Evolutionary conservation across 2,113 vertebrate genomes (phyloP), one percentile per base, ranked within the genome.

Genomic region (Naja naja): DNA sequence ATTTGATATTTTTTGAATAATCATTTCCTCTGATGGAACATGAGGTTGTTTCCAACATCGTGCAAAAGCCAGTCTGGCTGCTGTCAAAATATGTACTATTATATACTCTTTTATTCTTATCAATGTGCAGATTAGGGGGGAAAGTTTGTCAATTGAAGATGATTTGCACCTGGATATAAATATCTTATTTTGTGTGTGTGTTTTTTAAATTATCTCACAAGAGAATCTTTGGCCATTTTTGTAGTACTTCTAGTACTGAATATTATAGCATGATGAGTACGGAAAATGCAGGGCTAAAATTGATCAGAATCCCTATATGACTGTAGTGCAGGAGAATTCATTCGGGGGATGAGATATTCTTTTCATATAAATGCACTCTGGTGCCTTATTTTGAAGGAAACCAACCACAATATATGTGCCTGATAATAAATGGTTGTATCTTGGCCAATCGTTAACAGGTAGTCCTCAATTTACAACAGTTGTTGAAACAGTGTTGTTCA

Each of bases 391-490:
- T 0, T 94, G 10, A 90, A 95, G 69, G 88, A 93, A 96, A 3
- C 94, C 92, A 58, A 95, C 96, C 97, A 96, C 96, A 5, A 95
- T 96, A 94, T 96, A 96, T 95, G 93, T 96, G 96, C 93, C 95
- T 95, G 8, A 95, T 4, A 91, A 96, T 97, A 97, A 95, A 94
- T 0, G 52, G 52, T 1, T 1, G 64, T 69, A n/a, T n/a, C 12
- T 69, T n/a, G 12, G 30, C 30, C 64, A 69, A 60, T 60, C 25
- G 1, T 27, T 60, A 45, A 23, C 23, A 60, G 25, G 25, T 27
- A 60, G 56, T 60, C 25, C 56, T 60, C 25, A 0, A 60, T 2
- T 27, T 58, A 58, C 3, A 58, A 25, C 56, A 58, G 23, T 27
- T 60, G 54, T 55, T 55, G 20, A 22, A 55, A 55, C 54, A 55